These are phyloP conservation scores for Drosophila subsilvestris DNA, from an alignment of 2,888 invertebrate genomes.

Conservation along the genomic window DNA sequence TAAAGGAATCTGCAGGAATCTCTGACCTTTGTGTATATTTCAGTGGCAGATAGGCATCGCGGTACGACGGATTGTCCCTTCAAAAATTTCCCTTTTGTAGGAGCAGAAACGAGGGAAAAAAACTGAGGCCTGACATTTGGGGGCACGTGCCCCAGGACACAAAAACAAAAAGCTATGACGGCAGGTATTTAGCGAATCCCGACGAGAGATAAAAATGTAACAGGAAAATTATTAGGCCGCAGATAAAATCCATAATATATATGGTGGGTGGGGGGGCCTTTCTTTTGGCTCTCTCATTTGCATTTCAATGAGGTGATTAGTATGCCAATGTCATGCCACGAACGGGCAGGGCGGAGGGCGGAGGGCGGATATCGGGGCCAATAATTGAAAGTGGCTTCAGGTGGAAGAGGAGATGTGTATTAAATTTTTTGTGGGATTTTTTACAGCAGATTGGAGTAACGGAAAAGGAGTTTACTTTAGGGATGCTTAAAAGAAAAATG, in stretches of 20 bases:
- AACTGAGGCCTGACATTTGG: slow-evolving; percentile 8
- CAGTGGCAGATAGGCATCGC: slow-evolving; percentile 47
- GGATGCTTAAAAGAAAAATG: no score
- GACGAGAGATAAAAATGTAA: slow-evolving; percentile 45
- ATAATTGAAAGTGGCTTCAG: slow-evolving; percentile 14
- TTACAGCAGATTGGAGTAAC: neutral
- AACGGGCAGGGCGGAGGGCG: neutral
- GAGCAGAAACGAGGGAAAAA: slow-evolving; percentile 5
- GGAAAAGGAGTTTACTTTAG: no score
- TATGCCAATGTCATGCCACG: slow-evolving; percentile 49
- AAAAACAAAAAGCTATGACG: slow-evolving; percentile 35
- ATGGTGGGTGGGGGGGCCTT: no score
- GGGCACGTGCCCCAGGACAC: slow-evolving; percentile 35
- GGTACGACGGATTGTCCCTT: neutral
- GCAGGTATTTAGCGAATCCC: slow-evolving; percentile 48
- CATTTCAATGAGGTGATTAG: slow-evolving; percentile 72
- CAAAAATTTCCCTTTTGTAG: slow-evolving; percentile 33
- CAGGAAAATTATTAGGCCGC: slow-evolving; percentile 60
- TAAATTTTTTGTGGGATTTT: neutral
- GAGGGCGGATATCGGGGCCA: neutral
- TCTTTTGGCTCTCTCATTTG: slow-evolving; percentile 55
- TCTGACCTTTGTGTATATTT: slow-evolving; percentile 35
- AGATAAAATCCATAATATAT: slow-evolving; percentile 61
- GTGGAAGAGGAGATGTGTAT: slow-evolving; percentile 3
- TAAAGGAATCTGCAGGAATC: neutral